Evolutionary conservation across 2,113 vertebrate genomes (phyloP).

Genomic region (Syrrhaptes paradoxus): DNA sequence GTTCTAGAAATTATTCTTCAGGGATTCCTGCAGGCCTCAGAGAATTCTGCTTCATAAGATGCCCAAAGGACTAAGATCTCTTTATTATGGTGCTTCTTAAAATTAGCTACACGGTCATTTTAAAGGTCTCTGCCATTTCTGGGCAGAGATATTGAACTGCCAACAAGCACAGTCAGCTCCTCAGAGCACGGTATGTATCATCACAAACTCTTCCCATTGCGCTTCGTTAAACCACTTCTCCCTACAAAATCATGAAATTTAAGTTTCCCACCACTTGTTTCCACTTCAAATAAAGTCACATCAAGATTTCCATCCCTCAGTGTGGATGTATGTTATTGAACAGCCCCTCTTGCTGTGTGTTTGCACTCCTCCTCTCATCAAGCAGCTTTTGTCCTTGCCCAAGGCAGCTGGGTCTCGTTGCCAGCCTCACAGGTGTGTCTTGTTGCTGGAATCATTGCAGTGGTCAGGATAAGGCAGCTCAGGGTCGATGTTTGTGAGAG

Average conservation of each 20-base stretch:
- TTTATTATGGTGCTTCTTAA: background rate
- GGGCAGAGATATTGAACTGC: background rate
- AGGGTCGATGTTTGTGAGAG: background rate
- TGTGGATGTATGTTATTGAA: rapidly evolving
- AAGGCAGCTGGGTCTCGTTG: background rate
- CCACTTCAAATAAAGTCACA: rapidly evolving
- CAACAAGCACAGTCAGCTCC: background rate
- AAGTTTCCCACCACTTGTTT: rapidly evolving
- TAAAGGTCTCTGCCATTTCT: background rate
- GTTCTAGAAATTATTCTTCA: background rate
- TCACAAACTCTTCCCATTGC: background rate
- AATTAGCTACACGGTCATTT: background rate
- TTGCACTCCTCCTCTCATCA: background rate
- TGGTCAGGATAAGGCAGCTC: background rate
- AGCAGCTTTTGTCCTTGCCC: no score
- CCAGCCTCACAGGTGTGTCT: background rate
- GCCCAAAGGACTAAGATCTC: background rate
- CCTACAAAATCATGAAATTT: background rate
- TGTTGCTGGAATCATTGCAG: background rate
- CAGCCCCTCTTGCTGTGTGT: background rate
- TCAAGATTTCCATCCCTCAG: rapidly evolving
- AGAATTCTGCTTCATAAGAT: background rate
- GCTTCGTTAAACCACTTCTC: background rate
- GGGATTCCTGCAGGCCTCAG: background rate
- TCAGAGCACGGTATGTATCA: rapidly evolving